These are phyloP conservation scores for Sinocyclocheilus anophthalmus DNA, from an alignment of 2,113 vertebrate genomes.

Conservation along the genomic window DNA sequence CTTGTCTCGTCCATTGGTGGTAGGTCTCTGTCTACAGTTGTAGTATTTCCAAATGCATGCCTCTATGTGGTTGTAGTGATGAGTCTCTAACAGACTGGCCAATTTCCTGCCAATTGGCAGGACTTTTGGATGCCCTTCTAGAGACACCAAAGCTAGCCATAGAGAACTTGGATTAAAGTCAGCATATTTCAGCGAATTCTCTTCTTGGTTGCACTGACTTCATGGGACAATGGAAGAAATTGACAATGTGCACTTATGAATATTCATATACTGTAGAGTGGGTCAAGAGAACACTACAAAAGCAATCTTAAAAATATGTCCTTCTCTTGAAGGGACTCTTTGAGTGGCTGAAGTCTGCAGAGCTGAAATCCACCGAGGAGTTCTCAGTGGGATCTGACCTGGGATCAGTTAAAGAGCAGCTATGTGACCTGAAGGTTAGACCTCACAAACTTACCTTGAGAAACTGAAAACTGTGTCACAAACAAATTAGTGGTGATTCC, in stretches of 20 bases:
- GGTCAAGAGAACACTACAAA: not conserved
- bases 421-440: slow-evolving; percentile 83
- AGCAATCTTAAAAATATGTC: not conserved
- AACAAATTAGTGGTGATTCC: not conserved
- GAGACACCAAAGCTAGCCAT: not conserved
- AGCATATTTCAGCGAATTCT: not conserved
- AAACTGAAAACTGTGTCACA: not conserved
- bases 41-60: slow-evolving; percentile 27
- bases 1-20: not conserved
- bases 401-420: slow-evolving; percentile 81
- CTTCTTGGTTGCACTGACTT: not conserved
- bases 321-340: slow-evolving; percentile 74
- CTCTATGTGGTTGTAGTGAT: slow-evolving; percentile 52
- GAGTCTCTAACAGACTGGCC: slow-evolving; percentile 51
- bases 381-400: slow-evolving; percentile 80
- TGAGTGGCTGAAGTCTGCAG: slow-evolving; percentile 82
- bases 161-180: not conserved
- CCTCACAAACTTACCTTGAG: not conserved
- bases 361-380: slow-evolving; percentile 78
- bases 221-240: not conserved
- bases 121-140: slow-evolving; percentile 1
- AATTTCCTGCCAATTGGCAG: slow-evolving; percentile 46
- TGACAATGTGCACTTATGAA: not conserved
- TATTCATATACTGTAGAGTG: not conserved
- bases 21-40: slow-evolving; percentile 27